Percentiles rank a stretch among this genome's conserved stretches.
phyloP scores from a whole-genome alignment of 2,113 vertebrate species.

The Sitta europaea region DNA sequence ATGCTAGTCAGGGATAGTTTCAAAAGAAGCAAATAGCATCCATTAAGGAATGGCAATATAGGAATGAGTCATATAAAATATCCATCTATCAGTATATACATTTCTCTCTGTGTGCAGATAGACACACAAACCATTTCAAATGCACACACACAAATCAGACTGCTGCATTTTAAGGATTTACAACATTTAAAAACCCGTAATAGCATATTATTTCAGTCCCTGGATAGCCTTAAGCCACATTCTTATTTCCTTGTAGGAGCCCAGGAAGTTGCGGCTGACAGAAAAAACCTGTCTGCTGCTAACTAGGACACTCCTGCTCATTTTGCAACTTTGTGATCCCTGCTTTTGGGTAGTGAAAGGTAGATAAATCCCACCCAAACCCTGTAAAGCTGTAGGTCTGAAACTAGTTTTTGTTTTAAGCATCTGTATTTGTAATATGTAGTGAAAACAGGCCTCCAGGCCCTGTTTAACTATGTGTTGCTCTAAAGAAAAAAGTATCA shows the following conservation, averaged over 20 bases:
- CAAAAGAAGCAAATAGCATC: conserved; percentile 31
- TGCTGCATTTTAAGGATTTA: neutral
- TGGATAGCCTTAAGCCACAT: neutral
- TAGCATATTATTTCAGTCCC: neutral
- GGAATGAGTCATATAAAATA: conserved; percentile 2
- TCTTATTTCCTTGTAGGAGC: neutral
- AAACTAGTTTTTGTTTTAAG: neutral
- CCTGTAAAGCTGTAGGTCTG: neutral
- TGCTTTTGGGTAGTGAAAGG: neutral
- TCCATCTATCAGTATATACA: neutral
- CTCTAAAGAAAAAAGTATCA: neutral
- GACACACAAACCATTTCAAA: neutral
- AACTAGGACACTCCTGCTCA: neutral
- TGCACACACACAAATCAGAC: neutral
- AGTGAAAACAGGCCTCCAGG: neutral
- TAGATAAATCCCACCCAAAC: neutral
- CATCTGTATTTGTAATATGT: neutral
- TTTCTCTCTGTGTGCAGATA: neutral
- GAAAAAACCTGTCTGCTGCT: neutral
- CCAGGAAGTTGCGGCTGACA: neutral
- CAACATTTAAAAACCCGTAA: neutral
- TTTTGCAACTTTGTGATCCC: neutral
- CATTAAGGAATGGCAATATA: neutral
- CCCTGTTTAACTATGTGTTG: neutral
- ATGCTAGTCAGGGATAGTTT: conserved; percentile 8